Percentiles rank a stretch among this genome's conserved stretches.
Evolutionary conservation across 2,888 invertebrate genomes (phyloP).

Genomic region (Euphydryas editha): DNA sequence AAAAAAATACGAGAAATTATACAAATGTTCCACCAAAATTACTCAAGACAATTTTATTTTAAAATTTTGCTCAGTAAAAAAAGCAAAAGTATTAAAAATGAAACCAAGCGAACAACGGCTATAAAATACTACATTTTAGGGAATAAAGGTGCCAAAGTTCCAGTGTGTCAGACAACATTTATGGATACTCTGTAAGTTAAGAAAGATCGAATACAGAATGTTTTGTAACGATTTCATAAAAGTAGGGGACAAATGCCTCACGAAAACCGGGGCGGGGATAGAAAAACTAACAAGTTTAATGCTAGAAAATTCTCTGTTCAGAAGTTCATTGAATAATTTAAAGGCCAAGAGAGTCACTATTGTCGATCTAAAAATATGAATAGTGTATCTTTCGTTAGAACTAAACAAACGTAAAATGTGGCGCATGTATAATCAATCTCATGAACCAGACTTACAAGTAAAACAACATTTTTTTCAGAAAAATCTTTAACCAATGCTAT

Average conservation of each 20-base stretch:
- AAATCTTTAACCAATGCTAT: too few species aligned
- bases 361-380: slow-evolving; percentile 12
- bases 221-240: slow-evolving; percentile 13
- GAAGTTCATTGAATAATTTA: slow-evolving; percentile 13
- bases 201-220: slow-evolving; percentile 15
- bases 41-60: slow-evolving; percentile 5
- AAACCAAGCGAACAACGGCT: background rate
- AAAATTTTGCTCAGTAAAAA: background rate
- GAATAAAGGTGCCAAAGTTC: background rate
- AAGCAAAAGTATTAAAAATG: background rate
- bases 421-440: too few species aligned
- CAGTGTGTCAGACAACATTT: too few species aligned
- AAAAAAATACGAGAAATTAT: too few species aligned
- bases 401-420: too few species aligned
- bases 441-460: too few species aligned
- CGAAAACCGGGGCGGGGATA: slow-evolving; percentile 13
- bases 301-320: slow-evolving; percentile 12
- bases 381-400: too few species aligned
- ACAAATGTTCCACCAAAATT: background rate
- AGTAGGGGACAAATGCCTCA: slow-evolving; percentile 7
- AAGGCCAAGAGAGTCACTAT: slow-evolving; percentile 16
- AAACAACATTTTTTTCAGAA: too few species aligned
- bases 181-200: too few species aligned
- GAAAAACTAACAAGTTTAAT: slow-evolving; percentile 14
- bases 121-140: background rate